Percentiles rank a stretch among this genome's conserved stretches.
Conservation (phyloP, 2,888 invertebrate genomes). For the Diarsia rubi region DNA sequence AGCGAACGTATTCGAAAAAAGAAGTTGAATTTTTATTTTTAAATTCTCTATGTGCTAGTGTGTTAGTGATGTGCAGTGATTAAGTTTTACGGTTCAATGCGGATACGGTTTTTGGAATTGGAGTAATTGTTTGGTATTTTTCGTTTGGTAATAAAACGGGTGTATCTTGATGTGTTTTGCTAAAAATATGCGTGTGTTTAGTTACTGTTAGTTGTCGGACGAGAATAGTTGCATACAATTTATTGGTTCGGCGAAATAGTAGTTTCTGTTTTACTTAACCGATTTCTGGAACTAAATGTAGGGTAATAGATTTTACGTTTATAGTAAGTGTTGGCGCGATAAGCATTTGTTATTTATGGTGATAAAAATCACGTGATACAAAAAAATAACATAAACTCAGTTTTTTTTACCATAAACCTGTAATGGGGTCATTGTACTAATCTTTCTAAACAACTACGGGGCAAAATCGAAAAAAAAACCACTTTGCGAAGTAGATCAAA, state of each 20-base stretch:
- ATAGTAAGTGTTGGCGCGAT: not conserved
- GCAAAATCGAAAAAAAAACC: not conserved
- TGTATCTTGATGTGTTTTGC: conserved; percentile 21
- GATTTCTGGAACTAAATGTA: conserved; percentile 7
- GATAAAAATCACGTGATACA: conserved; percentile 1
- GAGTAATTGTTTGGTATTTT: conserved; percentile 34
- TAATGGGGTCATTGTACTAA: not conserved
- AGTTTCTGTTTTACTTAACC: conserved; percentile 1
- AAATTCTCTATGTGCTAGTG: conserved; percentile 37
- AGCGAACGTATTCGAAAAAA: conserved; percentile 64
- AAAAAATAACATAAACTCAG: not conserved
- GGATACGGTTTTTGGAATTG: conserved; percentile 44
- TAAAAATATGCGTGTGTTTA: conserved; percentile 13
- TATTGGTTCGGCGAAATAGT: conserved; percentile 22
- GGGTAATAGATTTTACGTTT: conserved; percentile 21
- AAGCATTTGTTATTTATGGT: conserved; percentile 19
- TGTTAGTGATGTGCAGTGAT: conserved; percentile 60
- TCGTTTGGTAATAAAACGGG: conserved; percentile 26
- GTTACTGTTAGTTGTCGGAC: conserved; percentile 23
- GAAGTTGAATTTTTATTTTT: conserved; percentile 25
- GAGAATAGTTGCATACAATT: conserved; percentile 23
- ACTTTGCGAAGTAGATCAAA: not conserved
- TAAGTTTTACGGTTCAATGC: conserved; percentile 38
- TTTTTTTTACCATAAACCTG: not conserved
- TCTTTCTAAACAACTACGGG: not conserved